These are phyloP conservation scores for Paramuricea clavata DNA, from an alignment of 92 coral and sea anemone genomes.

Conservation along the genomic window DNA sequence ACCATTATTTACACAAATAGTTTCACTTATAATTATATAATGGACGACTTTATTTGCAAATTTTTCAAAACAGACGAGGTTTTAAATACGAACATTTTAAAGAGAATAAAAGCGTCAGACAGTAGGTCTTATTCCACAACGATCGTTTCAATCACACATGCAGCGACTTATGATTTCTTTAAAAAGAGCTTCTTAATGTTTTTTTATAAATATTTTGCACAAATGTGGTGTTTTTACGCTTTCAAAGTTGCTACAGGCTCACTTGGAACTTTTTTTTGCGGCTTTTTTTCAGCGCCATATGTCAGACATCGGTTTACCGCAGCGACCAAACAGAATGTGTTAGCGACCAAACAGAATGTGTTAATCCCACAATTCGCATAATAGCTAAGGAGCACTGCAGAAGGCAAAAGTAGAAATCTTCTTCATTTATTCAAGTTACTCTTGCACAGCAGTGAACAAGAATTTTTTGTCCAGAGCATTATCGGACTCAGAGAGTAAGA, in stretches of 20 bases:
- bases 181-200: neutral
- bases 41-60: too few species aligned
- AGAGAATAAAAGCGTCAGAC: too few species aligned
- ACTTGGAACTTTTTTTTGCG: neutral
- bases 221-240: neutral
- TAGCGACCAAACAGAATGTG: neutral
- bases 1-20: neutral
- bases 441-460: too few species aligned
- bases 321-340: neutral
- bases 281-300: neutral
- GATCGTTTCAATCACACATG: too few species aligned
- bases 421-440: too few species aligned
- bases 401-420: too few species aligned
- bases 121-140: neutral
- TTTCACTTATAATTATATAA: neutral
- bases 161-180: too few species aligned
- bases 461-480: too few species aligned
- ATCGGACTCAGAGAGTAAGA: too few species aligned
- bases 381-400: too few species aligned
- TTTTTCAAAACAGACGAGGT: too few species aligned
- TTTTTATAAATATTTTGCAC: neutral
- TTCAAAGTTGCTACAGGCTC: neutral
- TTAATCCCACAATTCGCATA: neutral
- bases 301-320: neutral
- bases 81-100: too few species aligned